Evolutionary conservation across 1,140 invertebrate genomes (phyloP), one percentile per base, ranked within the genome.

Genomic region (Ceratosolen solmsi): DNA sequence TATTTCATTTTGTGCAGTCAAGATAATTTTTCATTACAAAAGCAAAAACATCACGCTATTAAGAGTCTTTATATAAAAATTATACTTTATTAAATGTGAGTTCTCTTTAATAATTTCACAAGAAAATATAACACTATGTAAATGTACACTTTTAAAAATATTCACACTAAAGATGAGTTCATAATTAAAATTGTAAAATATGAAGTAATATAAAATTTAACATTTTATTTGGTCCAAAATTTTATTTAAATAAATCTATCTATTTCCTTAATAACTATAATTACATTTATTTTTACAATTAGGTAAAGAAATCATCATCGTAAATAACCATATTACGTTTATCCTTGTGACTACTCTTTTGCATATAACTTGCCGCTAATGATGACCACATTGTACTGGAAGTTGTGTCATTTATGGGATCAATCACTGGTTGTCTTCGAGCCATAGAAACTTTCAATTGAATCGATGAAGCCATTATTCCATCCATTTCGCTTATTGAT

Each of bases 401-500:
- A 11, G 94, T 94, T 7, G 95, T 95, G 88, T 96, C 95, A 85
- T 94, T 95, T 41, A 95, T 94, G 13, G 95, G 93, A 84, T 97
- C 96, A 89, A 97, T 95, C 77, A 95, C 93, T 0, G 96, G 96
- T 86, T 98, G 97, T 74, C 96, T 92, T 84, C 96, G 92, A 0
- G 97, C 96, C 86, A 97, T 92, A 8, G 96, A 95, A 15, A 97
- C 97, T 92, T 95, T 94, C 20, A 97, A 90, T 77, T 95, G 94
- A 76, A 96, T 95, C 68, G 96, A 96, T 84, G 93, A 95, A 25
- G 95, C 95, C 92, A 94, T 95, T 86, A 93, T 95, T 33, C 96
- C 95, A 92, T 98, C 96, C 92, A 98, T 95, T 92, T 97, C 96
- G 78, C 94, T 93, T 83, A 98, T 98, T 0, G 97, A 97, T 86